Base-by-base conservation (phyloP, 2,888 invertebrate genomes). In the Heteromyza rotundicornis region DNA sequence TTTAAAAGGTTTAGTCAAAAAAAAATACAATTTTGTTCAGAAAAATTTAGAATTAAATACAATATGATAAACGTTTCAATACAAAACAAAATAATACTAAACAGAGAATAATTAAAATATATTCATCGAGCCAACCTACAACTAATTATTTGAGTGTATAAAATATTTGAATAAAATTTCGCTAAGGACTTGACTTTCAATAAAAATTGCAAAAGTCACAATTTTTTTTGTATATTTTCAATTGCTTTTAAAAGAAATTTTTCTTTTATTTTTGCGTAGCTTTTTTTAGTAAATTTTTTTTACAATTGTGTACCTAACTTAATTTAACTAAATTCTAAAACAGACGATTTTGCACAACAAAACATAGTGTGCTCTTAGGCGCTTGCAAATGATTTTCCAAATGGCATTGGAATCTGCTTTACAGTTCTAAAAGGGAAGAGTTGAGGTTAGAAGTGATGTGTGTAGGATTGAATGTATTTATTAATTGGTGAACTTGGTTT, bases 331-430 rank as follows among this genome's bases (percentile, higher is more conserved):
- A n/a, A n/a, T n/a, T 44, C 12, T 14, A 49, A 22, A 51, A 19
- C 17, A 54, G 16, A 22, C 24, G 20, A 17, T 47, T 27, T 17
- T 27, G 23, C 32, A 32, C 32, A 32, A 32, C 32, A 5, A 32
- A n/a, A n/a, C n/a, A n/a, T n/a, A n/a, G 47, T 19, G 56, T 55
- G 54, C 27, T 40, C n/a, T 68, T 71, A 73, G 62, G 69, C 73
- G 63, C 69, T 72, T 67, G 75, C 72, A 71, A 75, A 72, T 72
- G 74, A 69, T 73, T 76, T 75, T 65, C 76, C 72, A 69, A 73
- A 73, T 63, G 71, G 72, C 67, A 68, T 70, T 62, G 70, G 67
- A 63, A 76, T 65, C 68, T 73, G 71, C 68, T 70, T 73, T 62
- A 67, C 67, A 58, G 75, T 75, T 74, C 73, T 74, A 73, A 17